Percentiles rank a stretch among this genome's conserved stretches.
These are phyloP conservation scores for human DNA, from an alignment of 2,113 vertebrate species.

Conservation along the genomic window GRCh38 chr18:25098001-25098500, in stretches of 20 bases:
- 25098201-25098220: constrained; percentile 19
- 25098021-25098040: constrained; percentile 78
- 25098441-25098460: neutral
- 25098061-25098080: constrained; percentile 67
- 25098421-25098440: neutral
- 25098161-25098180: constrained; percentile 24
- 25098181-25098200: constrained; percentile 32
- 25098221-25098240: neutral
- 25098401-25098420: neutral
- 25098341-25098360: neutral
- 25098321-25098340: neutral
- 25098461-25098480: neutral
- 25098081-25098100: constrained; percentile 60
- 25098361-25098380: neutral
- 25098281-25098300: neutral
- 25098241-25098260: neutral
- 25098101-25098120: constrained; percentile 51
- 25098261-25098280: neutral
- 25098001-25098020: constrained; percentile 81
- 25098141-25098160: constrained; percentile 51
- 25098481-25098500: neutral
- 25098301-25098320: neutral
- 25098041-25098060: constrained; percentile 58
- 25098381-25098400: neutral
- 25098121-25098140: constrained; percentile 60